Conservation (phyloP, 1,140 invertebrate species). For the Drosophila pandora region DNA sequence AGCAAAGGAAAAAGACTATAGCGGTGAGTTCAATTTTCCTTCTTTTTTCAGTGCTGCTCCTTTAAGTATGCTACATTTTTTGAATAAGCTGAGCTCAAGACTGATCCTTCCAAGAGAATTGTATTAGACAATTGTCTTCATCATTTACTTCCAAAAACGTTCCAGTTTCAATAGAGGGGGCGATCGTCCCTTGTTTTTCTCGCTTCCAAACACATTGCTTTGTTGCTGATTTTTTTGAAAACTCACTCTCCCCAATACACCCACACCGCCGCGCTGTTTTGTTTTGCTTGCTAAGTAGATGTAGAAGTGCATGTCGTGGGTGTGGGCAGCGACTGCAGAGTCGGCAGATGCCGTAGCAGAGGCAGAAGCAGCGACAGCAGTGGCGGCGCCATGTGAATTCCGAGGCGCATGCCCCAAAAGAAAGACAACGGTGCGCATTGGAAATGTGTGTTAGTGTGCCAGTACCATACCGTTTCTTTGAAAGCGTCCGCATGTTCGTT, state of each 20-base stretch:
- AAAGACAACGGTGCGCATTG: constrained; percentile 57
- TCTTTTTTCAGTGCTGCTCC: not conserved
- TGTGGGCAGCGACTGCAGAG: constrained; percentile 12
- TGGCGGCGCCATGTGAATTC: constrained; percentile 40
- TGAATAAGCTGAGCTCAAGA: not conserved
- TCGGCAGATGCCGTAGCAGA: not conserved
- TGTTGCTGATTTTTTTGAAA: constrained; percentile 6
- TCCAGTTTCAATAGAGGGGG: constrained; percentile 6
- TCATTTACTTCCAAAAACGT: not conserved
- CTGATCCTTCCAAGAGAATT: not conserved
- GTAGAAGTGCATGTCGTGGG: constrained; percentile 55
- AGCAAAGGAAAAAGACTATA: constrained; percentile 77
- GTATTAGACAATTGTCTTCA: not conserved
- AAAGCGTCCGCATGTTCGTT: constrained; percentile 26
- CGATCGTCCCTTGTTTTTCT: constrained; percentile 8
- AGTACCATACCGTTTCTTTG: constrained; percentile 43
- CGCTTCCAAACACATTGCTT: constrained; percentile 2
- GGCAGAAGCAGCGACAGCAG: constrained; percentile 7
- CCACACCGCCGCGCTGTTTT: constrained; percentile 23
- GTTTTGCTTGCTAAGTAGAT: constrained; percentile 56
- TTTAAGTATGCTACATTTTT: constrained; percentile 1
- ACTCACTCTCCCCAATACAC: constrained; percentile 9
- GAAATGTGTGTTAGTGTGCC: constrained; percentile 78
- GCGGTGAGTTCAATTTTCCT: constrained; percentile 54
- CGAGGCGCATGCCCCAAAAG: constrained; percentile 56